Percentiles rank a stretch among this genome's conserved stretches.
Evolutionary conservation across 2,888 invertebrate genomes (phyloP).

Genomic region (Idaea straminata): DNA sequence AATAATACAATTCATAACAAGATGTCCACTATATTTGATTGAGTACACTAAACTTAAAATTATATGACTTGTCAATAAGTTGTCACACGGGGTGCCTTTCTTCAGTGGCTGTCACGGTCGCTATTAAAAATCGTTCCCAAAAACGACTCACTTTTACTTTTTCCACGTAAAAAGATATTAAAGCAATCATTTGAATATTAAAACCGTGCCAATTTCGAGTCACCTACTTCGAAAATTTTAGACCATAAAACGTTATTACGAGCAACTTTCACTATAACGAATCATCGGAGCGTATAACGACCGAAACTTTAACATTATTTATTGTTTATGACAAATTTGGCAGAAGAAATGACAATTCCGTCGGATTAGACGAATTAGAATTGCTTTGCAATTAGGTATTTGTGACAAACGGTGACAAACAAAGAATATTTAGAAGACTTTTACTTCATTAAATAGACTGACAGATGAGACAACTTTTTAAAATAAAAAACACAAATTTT

Average conservation of each 20-base stretch:
- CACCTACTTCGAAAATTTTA: conserved; percentile 27
- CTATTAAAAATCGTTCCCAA: neutral
- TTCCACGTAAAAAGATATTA: neutral
- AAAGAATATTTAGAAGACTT: no score
- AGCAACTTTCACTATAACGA: conserved; percentile 45
- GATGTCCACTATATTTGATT: no score
- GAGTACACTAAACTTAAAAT: no score
- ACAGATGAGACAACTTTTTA: no score
- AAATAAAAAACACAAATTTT: no score
- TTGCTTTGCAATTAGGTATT: conserved; percentile 13
- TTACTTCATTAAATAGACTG: no score
- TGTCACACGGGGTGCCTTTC: neutral
- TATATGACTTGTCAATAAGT: no score
- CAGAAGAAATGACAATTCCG: conserved; percentile 39
- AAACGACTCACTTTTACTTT: neutral
- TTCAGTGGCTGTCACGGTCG: neutral
- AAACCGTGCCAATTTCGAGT: conserved; percentile 2
- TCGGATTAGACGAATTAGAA: conserved; percentile 23
- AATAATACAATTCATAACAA: no score
- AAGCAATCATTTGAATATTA: neutral
- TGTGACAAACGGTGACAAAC: conserved; percentile 21
- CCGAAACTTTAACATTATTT: conserved; percentile 48
- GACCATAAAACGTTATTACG: conserved; percentile 34
- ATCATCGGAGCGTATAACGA: conserved; percentile 48
- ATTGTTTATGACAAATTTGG: conserved; percentile 37